Conservation (phyloP, 2,888 invertebrate species). For the Dione juno region DNA sequence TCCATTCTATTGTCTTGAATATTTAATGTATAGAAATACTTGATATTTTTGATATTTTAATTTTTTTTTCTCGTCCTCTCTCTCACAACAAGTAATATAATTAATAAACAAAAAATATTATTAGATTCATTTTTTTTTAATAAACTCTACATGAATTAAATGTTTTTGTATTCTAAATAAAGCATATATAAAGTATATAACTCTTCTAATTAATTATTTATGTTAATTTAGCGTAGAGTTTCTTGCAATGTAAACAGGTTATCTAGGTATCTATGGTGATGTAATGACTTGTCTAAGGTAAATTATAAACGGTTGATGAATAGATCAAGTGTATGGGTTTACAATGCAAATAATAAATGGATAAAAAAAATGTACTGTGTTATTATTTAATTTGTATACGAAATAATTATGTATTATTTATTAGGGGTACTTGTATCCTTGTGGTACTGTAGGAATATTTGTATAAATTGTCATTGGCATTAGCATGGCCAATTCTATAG, state of each 20-base stretch:
- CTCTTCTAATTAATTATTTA: not conserved
- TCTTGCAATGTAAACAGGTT: slow-evolving; percentile 56
- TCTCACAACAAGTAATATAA: too few relatives aligned
- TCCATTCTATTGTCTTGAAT: not conserved
- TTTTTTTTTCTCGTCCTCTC: too few relatives aligned
- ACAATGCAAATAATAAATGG: slow-evolving; percentile 81
- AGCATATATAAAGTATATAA: not conserved
- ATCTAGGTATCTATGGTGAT: slow-evolving; percentile 57
- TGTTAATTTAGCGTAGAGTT: slow-evolving; percentile 20
- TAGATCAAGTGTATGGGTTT: slow-evolving; percentile 81
- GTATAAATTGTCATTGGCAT: too few relatives aligned
- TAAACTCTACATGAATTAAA: too few relatives aligned
- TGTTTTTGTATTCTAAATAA: too few relatives aligned
- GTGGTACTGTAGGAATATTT: too few relatives aligned
- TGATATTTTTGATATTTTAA: too few relatives aligned
- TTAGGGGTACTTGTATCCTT: too few relatives aligned
- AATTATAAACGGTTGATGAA: slow-evolving; percentile 78
- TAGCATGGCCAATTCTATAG: too few relatives aligned
- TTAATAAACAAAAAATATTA: too few relatives aligned
- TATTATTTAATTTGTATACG: slow-evolving; percentile 37
- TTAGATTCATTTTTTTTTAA: too few relatives aligned
- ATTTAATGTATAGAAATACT: not conserved
- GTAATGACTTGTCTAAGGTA: slow-evolving; percentile 70
- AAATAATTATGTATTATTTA: too few relatives aligned
- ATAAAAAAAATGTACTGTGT: slow-evolving; percentile 57